A percentile compares a stretch with the other conserved stretches of the same genome.
Conservation (phyloP, 2,797 vertebrate genomes). For the Enteromius argenteus region DNA sequence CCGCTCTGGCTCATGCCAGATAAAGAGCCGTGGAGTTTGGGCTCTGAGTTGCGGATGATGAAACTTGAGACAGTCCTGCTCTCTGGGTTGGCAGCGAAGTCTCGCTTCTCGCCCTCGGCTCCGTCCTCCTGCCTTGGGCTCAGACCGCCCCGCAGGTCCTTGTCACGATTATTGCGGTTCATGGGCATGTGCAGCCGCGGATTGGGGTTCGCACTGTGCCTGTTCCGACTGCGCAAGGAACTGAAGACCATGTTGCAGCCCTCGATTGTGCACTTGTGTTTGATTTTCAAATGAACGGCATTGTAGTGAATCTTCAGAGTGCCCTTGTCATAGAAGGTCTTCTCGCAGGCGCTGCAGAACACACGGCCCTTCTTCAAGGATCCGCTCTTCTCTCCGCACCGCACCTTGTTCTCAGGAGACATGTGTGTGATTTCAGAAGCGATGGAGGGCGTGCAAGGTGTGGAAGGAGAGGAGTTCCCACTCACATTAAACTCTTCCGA, state of each 20-base stretch:
- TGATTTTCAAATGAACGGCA: slow-evolving; percentile 98
- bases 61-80: slow-evolving; percentile 83
- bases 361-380: slow-evolving; percentile 92
- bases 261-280: slow-evolving; percentile 96
- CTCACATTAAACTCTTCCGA: slow-evolving; percentile 81
- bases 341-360: slow-evolving; percentile 95
- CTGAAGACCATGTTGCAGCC: slow-evolving; percentile 99
- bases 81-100: slow-evolving; percentile 70
- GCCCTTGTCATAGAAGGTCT: slow-evolving; percentile 99
- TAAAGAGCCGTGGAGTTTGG: slow-evolving; percentile 83
- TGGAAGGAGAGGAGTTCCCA: slow-evolving; percentile 83
- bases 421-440: slow-evolving; percentile 85
- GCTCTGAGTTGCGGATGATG: slow-evolving; percentile 79
- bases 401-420: slow-evolving; percentile 87
- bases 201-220: slow-evolving; percentile 97
- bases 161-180: slow-evolving; percentile 96
- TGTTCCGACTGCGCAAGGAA: slow-evolving; percentile 94
- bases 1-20: slow-evolving; percentile 85
- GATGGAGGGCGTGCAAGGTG: slow-evolving; percentile 80
- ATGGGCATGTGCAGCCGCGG: slow-evolving; percentile 98
- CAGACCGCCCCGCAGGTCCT: slow-evolving; percentile 85
- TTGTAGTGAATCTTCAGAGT: slow-evolving; percentile 99
- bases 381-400: slow-evolving; percentile 80
- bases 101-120: slow-evolving; percentile 74
- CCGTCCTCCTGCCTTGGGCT: slow-evolving; percentile 75